A percentile compares a stretch with the other conserved stretches of the same genome.
phyloP scores from a whole-genome alignment of 2,113 vertebrate species.

The Ciconia stormi region DNA sequence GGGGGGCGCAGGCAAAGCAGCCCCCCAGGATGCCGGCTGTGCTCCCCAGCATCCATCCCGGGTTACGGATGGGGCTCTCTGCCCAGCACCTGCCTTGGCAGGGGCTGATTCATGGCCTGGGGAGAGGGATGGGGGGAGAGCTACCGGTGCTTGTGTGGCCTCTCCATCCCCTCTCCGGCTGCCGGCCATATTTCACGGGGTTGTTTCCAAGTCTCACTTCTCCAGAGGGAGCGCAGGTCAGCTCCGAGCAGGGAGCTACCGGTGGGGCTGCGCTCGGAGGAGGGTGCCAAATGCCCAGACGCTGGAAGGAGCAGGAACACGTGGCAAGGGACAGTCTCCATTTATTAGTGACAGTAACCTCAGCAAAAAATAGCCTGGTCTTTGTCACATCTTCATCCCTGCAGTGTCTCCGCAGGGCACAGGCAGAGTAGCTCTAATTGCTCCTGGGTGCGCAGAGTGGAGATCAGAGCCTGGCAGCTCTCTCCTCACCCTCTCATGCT shows the following conservation, averaged over 20 bases:
- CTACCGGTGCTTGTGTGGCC: background rate
- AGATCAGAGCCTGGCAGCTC: background rate
- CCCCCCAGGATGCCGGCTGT: background rate
- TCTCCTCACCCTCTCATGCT: background rate
- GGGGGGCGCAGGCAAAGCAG: background rate
- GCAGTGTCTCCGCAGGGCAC: background rate
- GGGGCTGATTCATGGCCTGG: background rate
- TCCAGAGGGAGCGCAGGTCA: background rate
- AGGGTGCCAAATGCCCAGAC: background rate
- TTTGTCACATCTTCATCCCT: slow-evolving; percentile 33
- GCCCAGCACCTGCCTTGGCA: background rate
- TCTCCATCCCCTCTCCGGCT: background rate
- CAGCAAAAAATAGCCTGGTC: slow-evolving; percentile 17
- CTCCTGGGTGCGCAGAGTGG: background rate
- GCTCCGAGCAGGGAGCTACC: background rate
- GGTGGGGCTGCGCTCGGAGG: rapidly evolving
- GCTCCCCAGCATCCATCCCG: background rate
- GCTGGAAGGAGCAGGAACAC: background rate
- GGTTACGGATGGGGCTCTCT: background rate
- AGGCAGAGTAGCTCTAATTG: slow-evolving; percentile 15
- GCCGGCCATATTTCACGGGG: background rate
- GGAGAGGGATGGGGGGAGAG: background rate
- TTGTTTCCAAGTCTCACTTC: background rate
- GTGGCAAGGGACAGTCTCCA: slow-evolving; percentile 10
- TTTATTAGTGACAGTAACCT: slow-evolving; percentile 43